phyloP scores from a whole-genome alignment of 2,888 invertebrate genomes.

The Platynereis dumerilii region DNA sequence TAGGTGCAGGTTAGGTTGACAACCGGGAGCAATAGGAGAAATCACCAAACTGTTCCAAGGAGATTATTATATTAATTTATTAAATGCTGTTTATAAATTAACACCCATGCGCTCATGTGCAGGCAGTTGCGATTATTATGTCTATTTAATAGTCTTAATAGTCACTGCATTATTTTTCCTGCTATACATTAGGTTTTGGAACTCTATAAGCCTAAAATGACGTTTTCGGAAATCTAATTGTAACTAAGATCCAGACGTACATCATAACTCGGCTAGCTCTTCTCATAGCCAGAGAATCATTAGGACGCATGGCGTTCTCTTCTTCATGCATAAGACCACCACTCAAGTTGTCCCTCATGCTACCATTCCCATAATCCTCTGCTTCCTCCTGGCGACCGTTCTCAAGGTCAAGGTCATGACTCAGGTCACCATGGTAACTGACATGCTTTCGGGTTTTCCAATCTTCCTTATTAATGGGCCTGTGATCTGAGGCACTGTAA shows the following conservation, averaged over 20 bases:
- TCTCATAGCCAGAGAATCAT: conserved; percentile 52
- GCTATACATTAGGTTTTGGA: background rate
- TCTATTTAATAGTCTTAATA: conserved; percentile 6
- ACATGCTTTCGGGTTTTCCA: conserved; percentile 19
- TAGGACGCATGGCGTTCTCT: no score
- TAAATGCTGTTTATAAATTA: no score
- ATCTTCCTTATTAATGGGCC: background rate
- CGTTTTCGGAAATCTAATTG: no score
- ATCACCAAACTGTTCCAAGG: no score
- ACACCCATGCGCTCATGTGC: no score
- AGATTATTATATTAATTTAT: no score
- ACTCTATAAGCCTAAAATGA: no score
- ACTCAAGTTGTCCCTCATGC: background rate
- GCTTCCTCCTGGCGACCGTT: conserved; percentile 8
- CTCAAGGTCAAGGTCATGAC: conserved; percentile 15
- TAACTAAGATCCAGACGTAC: conserved; percentile 45
- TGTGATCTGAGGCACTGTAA: background rate
- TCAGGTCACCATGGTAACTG: conserved; percentile 26
- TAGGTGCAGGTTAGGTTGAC: no score
- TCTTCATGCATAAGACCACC: no score
- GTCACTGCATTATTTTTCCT: background rate
- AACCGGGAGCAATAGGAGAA: no score
- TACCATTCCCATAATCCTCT: conserved; percentile 2
- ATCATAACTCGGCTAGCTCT: conserved; percentile 51
- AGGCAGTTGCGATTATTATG: no score